Conservation (phyloP, 2,797 vertebrate species). For the Thalassophryne amazonica region DNA sequence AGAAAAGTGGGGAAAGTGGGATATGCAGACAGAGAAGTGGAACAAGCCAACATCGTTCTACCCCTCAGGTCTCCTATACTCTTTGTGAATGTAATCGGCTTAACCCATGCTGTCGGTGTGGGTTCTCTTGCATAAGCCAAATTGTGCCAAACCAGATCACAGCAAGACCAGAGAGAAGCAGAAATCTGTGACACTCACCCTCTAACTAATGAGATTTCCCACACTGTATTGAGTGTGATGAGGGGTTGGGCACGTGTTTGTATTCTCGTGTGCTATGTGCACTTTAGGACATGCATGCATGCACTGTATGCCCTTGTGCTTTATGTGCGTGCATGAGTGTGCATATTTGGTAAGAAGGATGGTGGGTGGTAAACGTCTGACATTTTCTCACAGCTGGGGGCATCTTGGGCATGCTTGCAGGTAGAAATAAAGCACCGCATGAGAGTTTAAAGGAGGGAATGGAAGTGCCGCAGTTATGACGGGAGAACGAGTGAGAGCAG, state of each 20-base stretch:
- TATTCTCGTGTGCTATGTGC: slow-evolving; percentile 1
- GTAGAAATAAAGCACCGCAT: slow-evolving; percentile 63
- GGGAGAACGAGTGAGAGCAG: slow-evolving; percentile 4
- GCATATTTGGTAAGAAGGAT: slow-evolving; percentile 55
- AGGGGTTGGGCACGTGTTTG: slow-evolving; percentile 20
- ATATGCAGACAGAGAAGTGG: slow-evolving; percentile 11
- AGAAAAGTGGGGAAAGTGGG: slow-evolving; percentile 9
- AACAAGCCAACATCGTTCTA: slow-evolving; percentile 58
- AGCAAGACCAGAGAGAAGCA: slow-evolving; percentile 61
- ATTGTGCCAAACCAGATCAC: slow-evolving; percentile 66
- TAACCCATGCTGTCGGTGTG: slow-evolving; percentile 63
- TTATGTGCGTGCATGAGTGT: slow-evolving; percentile 17
- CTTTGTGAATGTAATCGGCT: slow-evolving; percentile 69
- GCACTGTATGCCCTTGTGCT: too few species aligned
- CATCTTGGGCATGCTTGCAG: slow-evolving; percentile 65
- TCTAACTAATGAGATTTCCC: slow-evolving; percentile 68
- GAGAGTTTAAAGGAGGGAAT: slow-evolving; percentile 31
- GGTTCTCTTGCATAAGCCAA: slow-evolving; percentile 47
- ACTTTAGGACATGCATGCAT: slow-evolving; percentile 2
- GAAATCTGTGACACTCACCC: slow-evolving; percentile 66
- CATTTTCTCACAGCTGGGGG: slow-evolving; percentile 76
- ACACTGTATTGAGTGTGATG: slow-evolving; percentile 29
- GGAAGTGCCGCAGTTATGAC: slow-evolving; percentile 23
- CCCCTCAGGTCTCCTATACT: slow-evolving; percentile 40
- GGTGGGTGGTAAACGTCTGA: slow-evolving; percentile 72